Evolutionary conservation across 2,113 vertebrate genomes (phyloP).

Genomic region (Otocyon megalotis): DNA sequence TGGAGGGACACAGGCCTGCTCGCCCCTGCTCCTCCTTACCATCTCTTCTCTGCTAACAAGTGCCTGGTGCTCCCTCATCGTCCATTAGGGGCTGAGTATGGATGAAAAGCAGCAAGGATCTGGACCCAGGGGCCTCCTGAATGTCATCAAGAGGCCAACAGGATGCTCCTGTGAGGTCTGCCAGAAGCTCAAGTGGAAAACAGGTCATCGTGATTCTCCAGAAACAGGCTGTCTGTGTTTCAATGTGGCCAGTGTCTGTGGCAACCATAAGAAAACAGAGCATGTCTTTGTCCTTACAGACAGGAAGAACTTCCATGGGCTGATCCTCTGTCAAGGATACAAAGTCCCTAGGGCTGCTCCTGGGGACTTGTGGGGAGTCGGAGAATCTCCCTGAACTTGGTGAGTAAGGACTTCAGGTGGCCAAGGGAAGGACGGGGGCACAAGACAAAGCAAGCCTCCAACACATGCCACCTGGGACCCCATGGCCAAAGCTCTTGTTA

Average conservation of each 20-base stretch:
- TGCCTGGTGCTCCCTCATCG: background rate
- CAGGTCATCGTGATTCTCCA: background rate
- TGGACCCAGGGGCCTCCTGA: background rate
- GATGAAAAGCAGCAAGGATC: background rate
- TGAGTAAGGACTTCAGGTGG: background rate
- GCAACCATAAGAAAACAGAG: background rate
- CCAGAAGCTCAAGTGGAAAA: background rate
- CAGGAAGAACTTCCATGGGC: background rate
- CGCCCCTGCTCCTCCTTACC: rapidly evolving
- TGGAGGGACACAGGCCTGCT: background rate
- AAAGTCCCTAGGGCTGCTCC: background rate
- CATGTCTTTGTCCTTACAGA: rapidly evolving
- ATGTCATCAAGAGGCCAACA: background rate
- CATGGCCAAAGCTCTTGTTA: rapidly evolving
- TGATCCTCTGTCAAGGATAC: rapidly evolving
- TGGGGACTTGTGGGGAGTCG: rapidly evolving
- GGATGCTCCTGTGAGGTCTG: background rate
- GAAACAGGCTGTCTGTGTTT: background rate
- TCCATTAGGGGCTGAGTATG: background rate
- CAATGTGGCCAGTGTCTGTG: background rate
- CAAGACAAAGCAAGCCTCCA: rapidly evolving
- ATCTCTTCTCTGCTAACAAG: too few species aligned
- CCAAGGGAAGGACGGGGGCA: background rate
- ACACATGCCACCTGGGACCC: rapidly evolving
- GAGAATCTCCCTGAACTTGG: background rate